A percentile compares a stretch with the other conserved stretches of the same genome.
phyloP scores from a whole-genome alignment of 1,140 invertebrate species.

The Saccostrea cuccullata region DNA sequence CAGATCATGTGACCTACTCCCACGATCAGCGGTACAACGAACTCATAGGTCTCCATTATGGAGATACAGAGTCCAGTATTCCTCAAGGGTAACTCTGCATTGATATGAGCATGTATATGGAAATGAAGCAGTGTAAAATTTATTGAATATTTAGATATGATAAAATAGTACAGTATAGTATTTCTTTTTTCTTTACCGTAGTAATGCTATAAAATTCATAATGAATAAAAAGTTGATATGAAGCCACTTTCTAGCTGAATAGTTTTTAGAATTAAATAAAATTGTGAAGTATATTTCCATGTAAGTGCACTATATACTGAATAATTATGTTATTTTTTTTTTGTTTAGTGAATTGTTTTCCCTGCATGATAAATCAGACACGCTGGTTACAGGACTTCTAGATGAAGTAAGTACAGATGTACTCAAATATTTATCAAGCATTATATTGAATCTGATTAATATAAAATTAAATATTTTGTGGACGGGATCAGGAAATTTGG shows the following conservation, averaged over 20 bases:
- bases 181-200: neutral
- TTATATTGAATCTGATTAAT: too few relatives aligned
- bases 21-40: slow-evolving; percentile 63
- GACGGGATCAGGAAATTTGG: too few relatives aligned
- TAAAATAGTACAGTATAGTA: too few relatives aligned
- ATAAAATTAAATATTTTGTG: too few relatives aligned
- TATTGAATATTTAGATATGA: neutral
- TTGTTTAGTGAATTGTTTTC: slow-evolving; percentile 58
- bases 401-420: slow-evolving; percentile 64
- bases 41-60: slow-evolving; percentile 63
- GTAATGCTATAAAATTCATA: neutral
- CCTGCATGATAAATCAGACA: slow-evolving; percentile 60
- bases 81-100: slow-evolving; percentile 28
- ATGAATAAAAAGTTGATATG: too few relatives aligned
- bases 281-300: too few relatives aligned
- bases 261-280: too few relatives aligned
- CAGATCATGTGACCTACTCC: slow-evolving; percentile 61
- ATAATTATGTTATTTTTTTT: neutral
- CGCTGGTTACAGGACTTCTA: slow-evolving; percentile 66
- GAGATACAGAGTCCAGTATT: slow-evolving; percentile 44
- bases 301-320: neutral
- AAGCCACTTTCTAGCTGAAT: too few relatives aligned
- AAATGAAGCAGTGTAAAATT: neutral
- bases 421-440: too few relatives aligned
- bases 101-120: neutral